A percentile compares a stretch with the other conserved stretches of the same genome.
phyloP scores from a whole-genome alignment of 2,113 vertebrate species.

The Ammospiza nelsoni region DNA sequence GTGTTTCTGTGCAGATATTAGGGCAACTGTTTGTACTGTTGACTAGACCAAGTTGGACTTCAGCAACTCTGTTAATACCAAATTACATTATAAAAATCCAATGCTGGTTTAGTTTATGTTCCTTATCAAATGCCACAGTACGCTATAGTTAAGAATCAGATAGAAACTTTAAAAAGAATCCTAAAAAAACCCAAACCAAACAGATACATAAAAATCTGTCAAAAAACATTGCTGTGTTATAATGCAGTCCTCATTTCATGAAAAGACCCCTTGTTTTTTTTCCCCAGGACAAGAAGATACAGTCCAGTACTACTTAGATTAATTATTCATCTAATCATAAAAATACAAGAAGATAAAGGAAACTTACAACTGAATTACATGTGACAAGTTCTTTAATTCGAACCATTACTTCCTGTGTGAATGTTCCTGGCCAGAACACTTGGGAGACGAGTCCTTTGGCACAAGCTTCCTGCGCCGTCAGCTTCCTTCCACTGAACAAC shows the following conservation, averaged over 20 bases:
- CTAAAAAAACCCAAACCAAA: background rate
- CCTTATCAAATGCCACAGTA: background rate
- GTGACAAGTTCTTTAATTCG: slow-evolving; percentile 93
- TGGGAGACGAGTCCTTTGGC: slow-evolving; percentile 96
- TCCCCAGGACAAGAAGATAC: background rate
- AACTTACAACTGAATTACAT: slow-evolving; percentile 90
- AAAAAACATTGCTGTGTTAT: background rate
- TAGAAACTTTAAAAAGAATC: background rate
- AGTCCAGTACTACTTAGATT: background rate
- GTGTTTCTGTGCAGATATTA: background rate
- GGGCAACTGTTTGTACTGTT: background rate
- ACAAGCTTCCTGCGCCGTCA: slow-evolving; percentile 96
- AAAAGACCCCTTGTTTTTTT: background rate
- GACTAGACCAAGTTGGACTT: background rate
- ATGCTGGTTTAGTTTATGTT: background rate
- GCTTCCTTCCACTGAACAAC: slow-evolving; percentile 93
- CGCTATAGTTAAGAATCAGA: background rate
- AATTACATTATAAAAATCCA: background rate
- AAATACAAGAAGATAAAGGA: slow-evolving; percentile 8
- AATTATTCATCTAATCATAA: background rate
- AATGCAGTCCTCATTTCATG: background rate
- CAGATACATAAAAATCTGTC: background rate
- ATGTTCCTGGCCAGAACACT: slow-evolving; percentile 96
- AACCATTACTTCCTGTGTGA: slow-evolving; percentile 96
- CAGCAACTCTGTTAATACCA: background rate